Conservation (phyloP, 2,888 invertebrate genomes). For the Campoplex nolae region DNA sequence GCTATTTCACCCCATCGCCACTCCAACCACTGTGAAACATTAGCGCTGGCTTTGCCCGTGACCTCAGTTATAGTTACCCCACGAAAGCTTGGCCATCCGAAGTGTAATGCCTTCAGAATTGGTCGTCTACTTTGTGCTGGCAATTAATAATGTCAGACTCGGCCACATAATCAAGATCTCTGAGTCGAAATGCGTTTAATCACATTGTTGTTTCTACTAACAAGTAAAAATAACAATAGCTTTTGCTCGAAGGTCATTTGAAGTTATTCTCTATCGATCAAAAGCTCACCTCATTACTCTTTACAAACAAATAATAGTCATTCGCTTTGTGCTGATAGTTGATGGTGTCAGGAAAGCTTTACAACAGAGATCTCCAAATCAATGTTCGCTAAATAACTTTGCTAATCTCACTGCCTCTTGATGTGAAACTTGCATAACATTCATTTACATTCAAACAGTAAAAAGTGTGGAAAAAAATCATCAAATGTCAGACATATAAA, state of each 20-base stretch:
- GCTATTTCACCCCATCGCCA: not conserved
- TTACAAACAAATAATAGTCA: not conserved
- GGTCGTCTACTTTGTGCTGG: constrained; percentile 49
- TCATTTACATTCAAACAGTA: too few species aligned
- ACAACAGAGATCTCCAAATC: too few species aligned
- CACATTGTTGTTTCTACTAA: not conserved
- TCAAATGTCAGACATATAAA: not conserved
- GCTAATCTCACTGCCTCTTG: too few species aligned
- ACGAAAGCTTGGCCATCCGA: constrained; percentile 48
- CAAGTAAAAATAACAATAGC: not conserved
- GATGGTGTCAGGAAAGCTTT: not conserved
- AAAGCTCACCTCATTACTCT: not conserved
- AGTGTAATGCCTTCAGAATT: constrained; percentile 57
- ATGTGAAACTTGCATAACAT: too few species aligned
- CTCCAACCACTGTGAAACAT: constrained; percentile 65
- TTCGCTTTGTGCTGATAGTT: not conserved
- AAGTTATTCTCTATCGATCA: not conserved
- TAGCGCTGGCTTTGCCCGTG: constrained; percentile 66
- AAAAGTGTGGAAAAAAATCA: too few species aligned
- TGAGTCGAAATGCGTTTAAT: not conserved
- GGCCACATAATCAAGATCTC: constrained; percentile 28
- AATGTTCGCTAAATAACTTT: too few species aligned
- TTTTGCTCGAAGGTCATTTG: not conserved
- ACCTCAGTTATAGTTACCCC: constrained; percentile 53
- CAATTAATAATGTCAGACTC: constrained; percentile 33